A percentile compares a stretch with the other conserved stretches of the same genome.
These are phyloP conservation scores for Epiblema foenella DNA, from an alignment of 2,888 invertebrate genomes.

Conservation along the genomic window DNA sequence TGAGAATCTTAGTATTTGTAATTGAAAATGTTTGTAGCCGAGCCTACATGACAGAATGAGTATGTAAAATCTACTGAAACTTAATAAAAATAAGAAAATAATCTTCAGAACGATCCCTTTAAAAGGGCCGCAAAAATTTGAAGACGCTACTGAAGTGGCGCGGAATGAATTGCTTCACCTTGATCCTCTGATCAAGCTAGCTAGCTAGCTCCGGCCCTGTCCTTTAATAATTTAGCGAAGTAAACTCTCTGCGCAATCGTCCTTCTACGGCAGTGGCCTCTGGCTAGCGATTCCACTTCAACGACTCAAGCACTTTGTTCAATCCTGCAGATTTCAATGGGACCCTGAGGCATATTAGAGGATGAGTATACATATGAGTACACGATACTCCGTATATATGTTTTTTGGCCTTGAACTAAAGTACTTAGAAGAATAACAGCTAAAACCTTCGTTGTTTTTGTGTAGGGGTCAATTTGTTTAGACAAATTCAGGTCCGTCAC, in stretches of 20 bases:
- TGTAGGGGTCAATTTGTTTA: neutral
- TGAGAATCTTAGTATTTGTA: too few species aligned
- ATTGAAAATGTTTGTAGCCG: too few species aligned
- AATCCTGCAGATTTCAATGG: constrained; percentile 31
- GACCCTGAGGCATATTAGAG: constrained; percentile 25
- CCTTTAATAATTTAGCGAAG: neutral
- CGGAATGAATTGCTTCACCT: too few species aligned
- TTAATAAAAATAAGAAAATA: too few species aligned
- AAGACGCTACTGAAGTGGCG: too few species aligned
- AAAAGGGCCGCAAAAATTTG: too few species aligned
- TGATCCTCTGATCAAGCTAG: too few species aligned
- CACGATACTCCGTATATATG: constrained; percentile 7
- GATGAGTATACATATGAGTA: constrained; percentile 29
- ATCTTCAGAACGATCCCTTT: too few species aligned
- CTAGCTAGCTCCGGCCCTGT: too few species aligned
- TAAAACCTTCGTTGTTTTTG: neutral
- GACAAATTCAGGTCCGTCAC: too few species aligned
- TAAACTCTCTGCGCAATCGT: neutral
- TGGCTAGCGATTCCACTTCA: constrained; percentile 28
- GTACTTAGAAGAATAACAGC: neutral
- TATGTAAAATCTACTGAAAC: too few species aligned
- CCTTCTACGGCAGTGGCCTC: constrained; percentile 18
- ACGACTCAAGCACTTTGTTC: constrained; percentile 31
- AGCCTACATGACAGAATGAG: too few species aligned
- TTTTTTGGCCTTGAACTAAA: constrained; percentile 20